Percentiles rank a stretch among this genome's conserved stretches.
phyloP scores from a whole-genome alignment of 2,888 invertebrate species.

The Luperina nickerlii region DNA sequence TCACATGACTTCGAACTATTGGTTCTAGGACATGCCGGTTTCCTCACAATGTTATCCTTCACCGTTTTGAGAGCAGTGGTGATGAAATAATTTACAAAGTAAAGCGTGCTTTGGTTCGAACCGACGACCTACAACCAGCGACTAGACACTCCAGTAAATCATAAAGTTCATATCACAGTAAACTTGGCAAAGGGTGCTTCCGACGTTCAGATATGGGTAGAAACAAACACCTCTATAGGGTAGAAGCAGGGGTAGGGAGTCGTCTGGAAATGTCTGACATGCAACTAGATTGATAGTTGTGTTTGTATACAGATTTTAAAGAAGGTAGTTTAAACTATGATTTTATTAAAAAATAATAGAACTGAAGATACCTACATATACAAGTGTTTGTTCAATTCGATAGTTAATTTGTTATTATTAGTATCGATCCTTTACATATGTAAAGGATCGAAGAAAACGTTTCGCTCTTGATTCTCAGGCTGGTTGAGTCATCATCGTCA shows the following conservation, averaged over 20 bases:
- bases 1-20: too few species aligned
- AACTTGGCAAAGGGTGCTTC: not conserved
- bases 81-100: too few species aligned
- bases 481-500: too few species aligned
- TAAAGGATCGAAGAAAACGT: not conserved
- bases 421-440: too few species aligned
- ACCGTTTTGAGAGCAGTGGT: too few species aligned
- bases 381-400: not conserved
- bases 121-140: too few species aligned
- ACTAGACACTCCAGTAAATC: not conserved
- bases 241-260: not conserved
- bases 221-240: not conserved
- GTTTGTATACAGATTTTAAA: not conserved
- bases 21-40: too few species aligned
- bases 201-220: constrained; percentile 6
- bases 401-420: too few species aligned
- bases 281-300: not conserved
- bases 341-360: not conserved
- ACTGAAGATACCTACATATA: not conserved
- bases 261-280: not conserved
- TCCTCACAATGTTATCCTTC: too few species aligned
- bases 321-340: not conserved
- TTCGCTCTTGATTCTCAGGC: not conserved
- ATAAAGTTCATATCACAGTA: not conserved
- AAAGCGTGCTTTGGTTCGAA: too few species aligned